These are phyloP conservation scores for Tribolium freemani DNA, from an alignment of 2,888 invertebrate species.

Conservation along the genomic window DNA sequence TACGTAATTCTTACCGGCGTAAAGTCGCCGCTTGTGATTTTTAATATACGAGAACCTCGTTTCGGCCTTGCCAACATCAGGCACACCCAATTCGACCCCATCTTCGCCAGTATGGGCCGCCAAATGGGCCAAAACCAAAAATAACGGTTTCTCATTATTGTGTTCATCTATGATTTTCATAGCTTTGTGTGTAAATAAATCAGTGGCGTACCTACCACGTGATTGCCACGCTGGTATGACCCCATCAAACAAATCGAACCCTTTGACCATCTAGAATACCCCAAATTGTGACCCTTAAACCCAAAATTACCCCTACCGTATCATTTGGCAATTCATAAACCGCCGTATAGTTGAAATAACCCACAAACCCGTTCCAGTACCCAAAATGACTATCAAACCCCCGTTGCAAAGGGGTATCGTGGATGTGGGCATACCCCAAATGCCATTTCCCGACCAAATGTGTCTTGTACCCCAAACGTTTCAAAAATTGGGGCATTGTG, in stretches of 20 bases:
- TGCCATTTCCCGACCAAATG: constrained; percentile 90
- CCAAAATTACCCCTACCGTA: constrained; percentile 25
- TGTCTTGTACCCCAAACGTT: constrained; percentile 77
- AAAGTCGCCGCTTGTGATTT: constrained; percentile 75
- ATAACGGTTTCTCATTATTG: constrained; percentile 75
- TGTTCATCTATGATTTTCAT: constrained; percentile 74
- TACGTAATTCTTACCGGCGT: constrained; percentile 73
- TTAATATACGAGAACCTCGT: constrained; percentile 77
- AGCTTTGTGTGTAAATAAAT: constrained; percentile 78
- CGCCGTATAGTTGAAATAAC: constrained; percentile 75
- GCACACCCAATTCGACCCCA: constrained; percentile 79
- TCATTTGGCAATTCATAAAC: constrained; percentile 21
- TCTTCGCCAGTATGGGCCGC: constrained; percentile 73
- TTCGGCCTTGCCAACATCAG: constrained; percentile 72
- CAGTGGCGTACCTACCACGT: constrained; percentile 76
- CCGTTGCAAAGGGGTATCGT: constrained; percentile 77
- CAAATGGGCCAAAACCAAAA: constrained; percentile 82
- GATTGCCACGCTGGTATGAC: constrained; percentile 68
- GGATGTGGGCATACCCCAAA: constrained; percentile 79
- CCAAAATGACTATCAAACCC: constrained; percentile 89
- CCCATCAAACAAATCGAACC: constrained; percentile 68
- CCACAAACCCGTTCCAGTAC: constrained; percentile 85
- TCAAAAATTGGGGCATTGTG: constrained; percentile 74
- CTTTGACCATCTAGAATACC: constrained; percentile 63
- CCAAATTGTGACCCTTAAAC: neutral